Evolutionary conservation across 2,797 vertebrate genomes (phyloP).

Genomic region (Chrysocyon brachyurus): DNA sequence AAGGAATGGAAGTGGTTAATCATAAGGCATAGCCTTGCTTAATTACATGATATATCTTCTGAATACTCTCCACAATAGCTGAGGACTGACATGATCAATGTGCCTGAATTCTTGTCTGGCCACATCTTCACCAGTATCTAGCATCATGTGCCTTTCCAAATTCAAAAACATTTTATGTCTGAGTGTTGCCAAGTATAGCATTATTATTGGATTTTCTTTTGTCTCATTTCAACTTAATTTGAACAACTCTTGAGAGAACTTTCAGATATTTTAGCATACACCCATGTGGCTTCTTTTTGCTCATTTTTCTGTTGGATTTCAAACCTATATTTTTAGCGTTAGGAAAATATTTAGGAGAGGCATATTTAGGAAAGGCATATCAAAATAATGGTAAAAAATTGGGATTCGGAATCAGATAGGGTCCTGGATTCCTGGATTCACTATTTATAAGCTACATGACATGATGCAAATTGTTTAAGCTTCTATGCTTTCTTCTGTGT

Average conservation of each 20-base stretch:
- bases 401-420: background rate
- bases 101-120: background rate
- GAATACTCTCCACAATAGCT: background rate
- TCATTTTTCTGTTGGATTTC: conserved; percentile 14
- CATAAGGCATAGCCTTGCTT: background rate
- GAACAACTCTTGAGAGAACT: conserved; percentile 10
- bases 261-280: background rate
- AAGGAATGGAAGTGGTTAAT: background rate
- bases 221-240: conserved; percentile 43
- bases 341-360: background rate
- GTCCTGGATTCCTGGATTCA: background rate
- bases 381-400: background rate
- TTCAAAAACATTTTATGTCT: background rate
- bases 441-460: background rate
- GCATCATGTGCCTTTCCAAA: background rate
- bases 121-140: background rate
- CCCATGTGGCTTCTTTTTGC: background rate
- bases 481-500: background rate
- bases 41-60: conserved; percentile 6
- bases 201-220: conserved; percentile 15
- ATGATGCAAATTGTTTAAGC: background rate
- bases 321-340: background rate
- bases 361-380: background rate
- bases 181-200: background rate
- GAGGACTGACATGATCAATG: background rate